Evolutionary conservation across 2,797 vertebrate species (phyloP).

Genomic region (Petrocephalus sullivani): DNA sequence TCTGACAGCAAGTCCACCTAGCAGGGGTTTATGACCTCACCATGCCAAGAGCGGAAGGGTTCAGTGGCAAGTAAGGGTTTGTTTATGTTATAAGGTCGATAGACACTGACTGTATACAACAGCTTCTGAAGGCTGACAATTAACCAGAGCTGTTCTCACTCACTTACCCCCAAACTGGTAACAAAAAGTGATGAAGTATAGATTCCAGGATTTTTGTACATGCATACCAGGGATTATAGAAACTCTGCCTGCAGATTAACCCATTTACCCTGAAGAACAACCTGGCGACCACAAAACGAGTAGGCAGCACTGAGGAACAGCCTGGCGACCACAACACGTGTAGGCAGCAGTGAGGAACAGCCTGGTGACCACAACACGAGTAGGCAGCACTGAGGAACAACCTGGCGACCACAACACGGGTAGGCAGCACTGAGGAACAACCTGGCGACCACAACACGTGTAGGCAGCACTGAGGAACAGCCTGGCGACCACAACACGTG

Average conservation of each 20-base stretch:
- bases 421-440: too few species aligned
- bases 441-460: background rate
- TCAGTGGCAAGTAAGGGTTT: background rate
- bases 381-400: too few species aligned
- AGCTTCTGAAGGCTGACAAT: slow-evolving; percentile 4
- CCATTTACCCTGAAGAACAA: too few species aligned
- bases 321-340: too few species aligned
- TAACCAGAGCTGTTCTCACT: background rate
- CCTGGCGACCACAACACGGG: too few species aligned
- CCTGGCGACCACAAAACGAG: too few species aligned
- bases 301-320: too few species aligned
- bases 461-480: slow-evolving; percentile 26
- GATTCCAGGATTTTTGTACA: background rate
- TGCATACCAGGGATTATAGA: background rate
- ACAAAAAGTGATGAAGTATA: background rate
- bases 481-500: background rate
- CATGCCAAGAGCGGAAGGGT: background rate
- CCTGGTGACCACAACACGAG: too few species aligned
- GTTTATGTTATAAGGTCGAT: background rate
- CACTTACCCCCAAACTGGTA: background rate
- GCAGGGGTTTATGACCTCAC: background rate
- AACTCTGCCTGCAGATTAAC: background rate
- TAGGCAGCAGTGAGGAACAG: too few species aligned
- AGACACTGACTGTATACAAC: background rate
- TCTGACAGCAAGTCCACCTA: background rate